These are phyloP conservation scores for Atta cephalotes DNA, from an alignment of 1,140 invertebrate species.

Conservation along the genomic window DNA sequence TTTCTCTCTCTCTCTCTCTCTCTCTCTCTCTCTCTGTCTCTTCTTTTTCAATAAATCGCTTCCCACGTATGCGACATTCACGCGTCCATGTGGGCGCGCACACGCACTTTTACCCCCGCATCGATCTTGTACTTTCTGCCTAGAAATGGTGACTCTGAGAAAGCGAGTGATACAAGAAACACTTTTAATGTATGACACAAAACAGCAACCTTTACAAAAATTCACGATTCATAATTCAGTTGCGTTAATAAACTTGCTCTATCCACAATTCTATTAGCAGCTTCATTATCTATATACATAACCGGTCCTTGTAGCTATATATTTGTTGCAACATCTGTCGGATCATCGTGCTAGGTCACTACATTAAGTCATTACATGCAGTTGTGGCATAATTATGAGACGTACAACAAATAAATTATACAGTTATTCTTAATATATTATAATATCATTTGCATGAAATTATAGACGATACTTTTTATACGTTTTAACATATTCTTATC, in stretches of 20 bases:
- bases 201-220: not conserved
- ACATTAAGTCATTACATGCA: constrained; percentile 5
- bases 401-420: not conserved
- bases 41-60: constrained; percentile 29
- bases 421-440: not conserved
- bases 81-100: constrained; percentile 52
- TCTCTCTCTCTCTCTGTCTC: not conserved
- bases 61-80: constrained; percentile 63
- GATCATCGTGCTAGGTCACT: constrained; percentile 31
- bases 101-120: constrained; percentile 8
- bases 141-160: constrained; percentile 40
- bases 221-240: not conserved
- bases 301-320: not conserved
- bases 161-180: constrained; percentile 1
- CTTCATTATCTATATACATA: constrained; percentile 12
- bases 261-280: constrained; percentile 11
- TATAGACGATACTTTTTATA: not conserved
- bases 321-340: constrained; percentile 29
- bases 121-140: constrained; percentile 39
- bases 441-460: not conserved
- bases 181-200: not conserved
- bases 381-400: constrained; percentile 15
- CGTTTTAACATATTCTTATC: not conserved
- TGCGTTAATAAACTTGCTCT: not conserved
- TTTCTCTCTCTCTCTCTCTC: not conserved